Evolutionary conservation across 2,888 invertebrate genomes (phyloP), one percentile per base, ranked within the genome.

Genomic region (Mayetiola destructor): DNA sequence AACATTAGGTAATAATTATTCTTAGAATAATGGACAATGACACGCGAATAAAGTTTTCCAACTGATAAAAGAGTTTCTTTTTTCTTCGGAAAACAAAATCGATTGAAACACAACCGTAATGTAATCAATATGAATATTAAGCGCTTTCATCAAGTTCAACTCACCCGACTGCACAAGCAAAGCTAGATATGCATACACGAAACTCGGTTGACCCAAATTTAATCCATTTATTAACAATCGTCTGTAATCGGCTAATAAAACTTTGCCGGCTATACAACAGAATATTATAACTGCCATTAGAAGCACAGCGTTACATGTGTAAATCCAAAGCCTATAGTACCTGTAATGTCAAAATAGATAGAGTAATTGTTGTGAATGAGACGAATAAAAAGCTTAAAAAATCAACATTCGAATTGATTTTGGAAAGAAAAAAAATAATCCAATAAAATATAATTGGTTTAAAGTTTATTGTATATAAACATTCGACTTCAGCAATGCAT

Each of bases 251-350:
- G 81, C 77, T 58, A 80, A 66, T 58, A 85, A 77, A 54, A 82
- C 82, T 66, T 80, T 79, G 57, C 81, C 81, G 63, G 86, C 85
- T 63, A 85, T 84, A 63, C 83, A 82, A 67, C 83, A 80, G 71
- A 88, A 87, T 60, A 85, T 85, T 64, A 88, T 75, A 68, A 88
- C 86, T 69, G 85, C 86, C 66, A 87, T 81, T 73, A 89, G 77
- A 73, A 90, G 79, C 67, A 87, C 88, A 74, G 85, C 83, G 78
- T 89, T 89, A 82, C 88, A 89, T 72, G 88, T 85, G 80, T 89
- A 89, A 72, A 90, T 89, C 89, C 89, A 89, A 73, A 89, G 82
- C 76, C 88, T 84, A 76, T 88, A 87, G 77, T 87, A 87, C 79
- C 85, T 65, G 63, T n/a, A 59, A 56, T 53, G n/a, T 29, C 16